phyloP scores from a whole-genome alignment of 1,140 invertebrate species.

The Scaptomyza hsui region DNA sequence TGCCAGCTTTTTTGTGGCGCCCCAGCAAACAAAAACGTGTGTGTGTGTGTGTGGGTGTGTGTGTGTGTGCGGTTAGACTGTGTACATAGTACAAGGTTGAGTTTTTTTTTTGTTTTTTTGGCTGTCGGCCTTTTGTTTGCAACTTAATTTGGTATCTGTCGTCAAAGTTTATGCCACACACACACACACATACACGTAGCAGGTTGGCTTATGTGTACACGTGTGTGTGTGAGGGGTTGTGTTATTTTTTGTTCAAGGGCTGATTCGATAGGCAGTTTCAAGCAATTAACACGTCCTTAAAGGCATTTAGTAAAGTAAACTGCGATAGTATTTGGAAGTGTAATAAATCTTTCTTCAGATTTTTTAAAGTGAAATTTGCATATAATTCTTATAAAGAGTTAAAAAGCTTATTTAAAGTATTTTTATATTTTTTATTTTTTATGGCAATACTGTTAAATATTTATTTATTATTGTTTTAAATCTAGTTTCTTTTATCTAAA shows the following conservation, averaged over 20 bases:
- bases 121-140: conserved; percentile 59
- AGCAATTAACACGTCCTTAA: conserved; percentile 24
- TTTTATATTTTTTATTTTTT: no score
- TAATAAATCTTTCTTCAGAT: not conserved
- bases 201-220: not conserved
- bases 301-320: not conserved
- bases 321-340: not conserved
- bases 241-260: not conserved
- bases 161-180: conserved; percentile 60
- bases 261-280: conserved; percentile 3
- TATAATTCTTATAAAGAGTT: no score
- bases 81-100: conserved; percentile 34
- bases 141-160: conserved; percentile 81
- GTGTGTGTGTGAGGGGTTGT: not conserved
- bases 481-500: no score
- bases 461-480: no score
- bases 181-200: not conserved
- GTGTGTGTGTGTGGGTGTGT: conserved; percentile 14
- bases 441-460: no score
- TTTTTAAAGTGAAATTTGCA: no score
- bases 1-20: not conserved
- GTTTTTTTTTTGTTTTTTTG: conserved; percentile 28
- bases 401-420: no score
- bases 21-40: conserved; percentile 22
- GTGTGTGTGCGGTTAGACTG: conserved; percentile 19